Evolutionary conservation across 2,797 vertebrate genomes (phyloP), one percentile per base, ranked within the genome.

Genomic region (Cuniculus paca): DNA sequence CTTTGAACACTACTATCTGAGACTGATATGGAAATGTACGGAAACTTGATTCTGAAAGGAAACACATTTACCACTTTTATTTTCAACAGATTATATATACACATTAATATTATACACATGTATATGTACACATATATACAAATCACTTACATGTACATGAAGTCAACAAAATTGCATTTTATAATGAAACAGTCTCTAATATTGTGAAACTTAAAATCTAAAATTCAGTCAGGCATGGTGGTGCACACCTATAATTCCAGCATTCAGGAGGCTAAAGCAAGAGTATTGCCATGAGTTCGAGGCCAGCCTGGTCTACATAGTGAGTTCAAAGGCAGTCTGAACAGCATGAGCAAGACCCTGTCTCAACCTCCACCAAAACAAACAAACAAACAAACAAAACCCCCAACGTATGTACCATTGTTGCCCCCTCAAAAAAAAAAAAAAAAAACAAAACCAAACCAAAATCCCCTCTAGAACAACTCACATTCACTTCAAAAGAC

Each of bases 1-100:
- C 99, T 97, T 99, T 99, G 98, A 99, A 99, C 95, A 99, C 96
- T 94, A 96, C 80, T 52, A 98, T 94, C 98, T 99, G 99, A 89
- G 99, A 99, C 97, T 98, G 99, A 98, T 97, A 99, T 0, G 98
- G 97, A 91, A 98, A 98, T 14, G 94, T 63, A 56, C 98, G 99
- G 92, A 98, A 99, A 96, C 97, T 96, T 94, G 99, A 99, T 81
- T 99, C 99, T 99, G 97, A 95, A 98, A 97, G 70, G 91, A 95
- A 98, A 96, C 96, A 94, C 50, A 97, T 80, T 90, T 68, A 74
- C 90, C n/a, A 81, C 2, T 87, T 94, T 94, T 84, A 89, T 65
- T 95, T 94, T 93, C 48, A 91, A 91, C 0, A 86, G 84, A 70
- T 78, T 83, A 85, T 7, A 52, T n/a, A 92, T 5, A 77, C 39